These are phyloP conservation scores for Limenitis camilla DNA, from an alignment of 2,888 invertebrate genomes.

Conservation along the genomic window DNA sequence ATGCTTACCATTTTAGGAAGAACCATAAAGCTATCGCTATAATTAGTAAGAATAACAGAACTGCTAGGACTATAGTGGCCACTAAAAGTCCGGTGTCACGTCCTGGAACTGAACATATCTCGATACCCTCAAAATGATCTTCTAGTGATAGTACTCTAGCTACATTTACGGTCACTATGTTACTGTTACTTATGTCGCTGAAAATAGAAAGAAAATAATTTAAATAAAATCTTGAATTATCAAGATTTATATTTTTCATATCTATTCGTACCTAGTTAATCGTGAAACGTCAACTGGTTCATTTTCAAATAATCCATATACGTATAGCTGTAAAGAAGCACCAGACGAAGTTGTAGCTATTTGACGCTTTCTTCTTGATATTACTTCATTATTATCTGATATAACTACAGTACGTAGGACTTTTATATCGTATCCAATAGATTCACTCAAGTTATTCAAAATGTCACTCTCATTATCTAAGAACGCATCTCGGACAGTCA, in stretches of 20 bases:
- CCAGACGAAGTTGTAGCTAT: slow-evolving; percentile 29
- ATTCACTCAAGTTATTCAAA: slow-evolving; percentile 40
- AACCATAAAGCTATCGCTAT: slow-evolving; percentile 46
- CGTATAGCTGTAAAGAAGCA: slow-evolving; percentile 47
- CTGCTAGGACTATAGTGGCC: slow-evolving; percentile 55
- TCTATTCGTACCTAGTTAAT: slow-evolving; percentile 40
- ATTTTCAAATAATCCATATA: slow-evolving; percentile 51
- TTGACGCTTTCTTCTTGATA: slow-evolving; percentile 31
- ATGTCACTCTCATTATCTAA: slow-evolving; percentile 51
- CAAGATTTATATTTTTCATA: neutral
- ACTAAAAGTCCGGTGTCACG: slow-evolving; percentile 55
- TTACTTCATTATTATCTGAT: slow-evolving; percentile 30
- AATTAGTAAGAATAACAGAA: slow-evolving; percentile 53
- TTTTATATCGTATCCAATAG: slow-evolving; percentile 57
- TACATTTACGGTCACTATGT: slow-evolving; percentile 38
- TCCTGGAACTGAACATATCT: slow-evolving; percentile 41
- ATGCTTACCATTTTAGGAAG: slow-evolving; percentile 53
- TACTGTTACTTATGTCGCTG: slow-evolving; percentile 52
- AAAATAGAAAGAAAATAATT: slow-evolving; percentile 25
- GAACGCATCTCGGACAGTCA: slow-evolving; percentile 54
- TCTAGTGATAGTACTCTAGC: slow-evolving; percentile 48
- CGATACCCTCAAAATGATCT: slow-evolving; percentile 54
- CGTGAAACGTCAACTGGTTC: slow-evolving; percentile 47
- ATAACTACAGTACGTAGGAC: slow-evolving; percentile 53
- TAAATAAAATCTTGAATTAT: neutral